Base-by-base conservation (phyloP, 2,888 invertebrate genomes). In the Nysson spinosus region DNA sequence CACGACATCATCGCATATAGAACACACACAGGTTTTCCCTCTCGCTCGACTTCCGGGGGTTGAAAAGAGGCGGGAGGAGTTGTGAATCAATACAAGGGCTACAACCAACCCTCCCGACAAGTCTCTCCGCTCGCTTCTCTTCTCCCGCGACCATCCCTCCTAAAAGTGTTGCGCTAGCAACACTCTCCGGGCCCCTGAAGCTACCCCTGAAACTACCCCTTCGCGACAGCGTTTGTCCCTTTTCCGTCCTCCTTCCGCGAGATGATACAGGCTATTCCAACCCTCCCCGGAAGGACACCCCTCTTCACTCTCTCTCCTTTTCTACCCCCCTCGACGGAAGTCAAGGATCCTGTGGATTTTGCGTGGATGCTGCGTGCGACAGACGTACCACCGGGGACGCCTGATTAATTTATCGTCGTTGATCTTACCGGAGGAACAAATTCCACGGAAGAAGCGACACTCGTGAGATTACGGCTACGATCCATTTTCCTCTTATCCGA, bases 71-170 rank as follows among this genome's bases (percentile, higher is more conserved):
- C 62, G 51, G 58, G 51, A 70, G 63, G 69, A 70, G 65, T 61
- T 72, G 74, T 74, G 74, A 74, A 74, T 74, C 74, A 74, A 85
- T 85, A 85, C 85, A 84, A 85, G 84, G 83, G 83, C 83, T 28
- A 37, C n/a, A n/a, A n/a, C n/a, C n/a, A n/a, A n/a, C 69, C 57
- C 77, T 50, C 34, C 55, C 64, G 43, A 46, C 44, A 30, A 6
- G 30, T 55, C 55, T 55, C 52, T n/a, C n/a, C n/a, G 50, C 51
- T 7, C 22, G 44, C 69, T 46, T 55, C 55, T 55, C 56, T n/a
- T n/a, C n/a, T n/a, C n/a, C n/a, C 28, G 40, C 68, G 51, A 35
- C 26, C 19, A 32, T 17, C 35, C 22, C 34, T 43, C 34, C 30
- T n/a, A n/a, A n/a, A n/a, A n/a, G n/a, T n/a, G n/a, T n/a, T n/a